Percentiles rank a stretch among this genome's conserved stretches.
Conservation (phyloP, 1,140 invertebrate species). For the Drosophila nigromelanica region DNA sequence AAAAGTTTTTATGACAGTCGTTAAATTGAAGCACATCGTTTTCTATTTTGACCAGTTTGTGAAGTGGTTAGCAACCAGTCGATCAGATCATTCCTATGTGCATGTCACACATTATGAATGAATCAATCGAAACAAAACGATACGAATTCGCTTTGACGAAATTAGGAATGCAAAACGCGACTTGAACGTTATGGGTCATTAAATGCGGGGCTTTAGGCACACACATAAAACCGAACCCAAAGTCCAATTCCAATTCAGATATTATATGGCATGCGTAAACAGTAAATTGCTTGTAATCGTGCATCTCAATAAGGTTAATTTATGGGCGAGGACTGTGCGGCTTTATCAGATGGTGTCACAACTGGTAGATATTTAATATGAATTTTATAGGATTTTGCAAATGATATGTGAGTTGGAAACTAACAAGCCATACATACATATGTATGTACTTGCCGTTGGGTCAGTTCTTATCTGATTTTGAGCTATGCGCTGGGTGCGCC, state of each 20-base stretch:
- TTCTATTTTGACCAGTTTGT: constrained; percentile 50
- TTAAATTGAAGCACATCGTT: constrained; percentile 55
- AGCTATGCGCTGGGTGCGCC: constrained; percentile 23
- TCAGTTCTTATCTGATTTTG: constrained; percentile 29
- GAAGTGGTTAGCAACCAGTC: constrained; percentile 8
- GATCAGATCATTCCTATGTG: constrained; percentile 40
- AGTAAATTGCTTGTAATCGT: constrained; percentile 75
- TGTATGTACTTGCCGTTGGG: not conserved
- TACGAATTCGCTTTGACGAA: constrained; percentile 19
- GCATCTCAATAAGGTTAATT: constrained; percentile 64
- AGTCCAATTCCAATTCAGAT: constrained; percentile 50
- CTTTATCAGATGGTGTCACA: constrained; percentile 70
- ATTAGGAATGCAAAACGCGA: constrained; percentile 47
- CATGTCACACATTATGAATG: constrained; percentile 47
- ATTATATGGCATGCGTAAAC: constrained; percentile 71
- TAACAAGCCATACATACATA: constrained; percentile 7
- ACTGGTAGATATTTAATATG: constrained; percentile 69
- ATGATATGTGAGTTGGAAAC: constrained; percentile 38
- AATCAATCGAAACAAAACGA: constrained; percentile 48
- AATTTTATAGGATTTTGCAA: constrained; percentile 45
- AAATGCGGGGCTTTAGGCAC: constrained; percentile 60
- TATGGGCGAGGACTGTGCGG: constrained; percentile 31
- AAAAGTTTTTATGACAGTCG: constrained; percentile 56
- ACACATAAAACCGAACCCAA: constrained; percentile 14
- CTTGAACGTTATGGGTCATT: constrained; percentile 66